phyloP scores from a whole-genome alignment of 2,113 vertebrate species.

The Picathartes gymnocephalus region DNA sequence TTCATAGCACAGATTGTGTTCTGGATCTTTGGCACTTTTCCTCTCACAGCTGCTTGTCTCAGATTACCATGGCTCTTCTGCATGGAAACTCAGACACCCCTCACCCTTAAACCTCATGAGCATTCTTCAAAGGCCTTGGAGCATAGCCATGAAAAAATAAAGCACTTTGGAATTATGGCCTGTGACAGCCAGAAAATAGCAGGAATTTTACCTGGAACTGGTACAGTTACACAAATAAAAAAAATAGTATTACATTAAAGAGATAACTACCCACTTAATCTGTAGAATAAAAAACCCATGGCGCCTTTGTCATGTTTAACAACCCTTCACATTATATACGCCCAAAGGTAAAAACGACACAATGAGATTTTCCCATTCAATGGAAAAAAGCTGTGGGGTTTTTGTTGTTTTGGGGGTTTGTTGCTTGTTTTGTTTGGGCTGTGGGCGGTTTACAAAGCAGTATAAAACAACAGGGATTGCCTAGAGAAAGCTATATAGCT shows the following conservation, averaged over 20 bases:
- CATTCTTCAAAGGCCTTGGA: conserved; percentile 53
- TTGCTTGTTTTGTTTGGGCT: background rate
- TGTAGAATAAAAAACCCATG: background rate
- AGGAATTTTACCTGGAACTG: conserved; percentile 8
- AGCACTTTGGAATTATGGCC: background rate
- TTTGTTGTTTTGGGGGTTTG: background rate
- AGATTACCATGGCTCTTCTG: conserved; percentile 26
- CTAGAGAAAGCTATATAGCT: background rate
- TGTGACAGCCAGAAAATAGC: background rate
- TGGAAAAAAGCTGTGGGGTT: background rate
- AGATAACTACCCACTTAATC: background rate
- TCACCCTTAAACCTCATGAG: conserved; percentile 7
- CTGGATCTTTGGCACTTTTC: conserved; percentile 25
- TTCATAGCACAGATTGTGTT: conserved; percentile 56
- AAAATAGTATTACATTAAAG: background rate
- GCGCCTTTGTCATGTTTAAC: background rate
- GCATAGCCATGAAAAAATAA: conserved; percentile 10
- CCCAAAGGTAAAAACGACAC: background rate
- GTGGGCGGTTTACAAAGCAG: background rate
- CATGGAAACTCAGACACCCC: conserved; percentile 34
- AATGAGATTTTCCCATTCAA: background rate
- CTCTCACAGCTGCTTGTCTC: conserved; percentile 50
- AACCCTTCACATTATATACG: background rate
- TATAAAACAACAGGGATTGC: background rate
- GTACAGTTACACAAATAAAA: background rate